Evolutionary conservation across 92 coral and sea anemone genomes (phyloP).

Genomic region (Epizoanthus illoricatus): DNA sequence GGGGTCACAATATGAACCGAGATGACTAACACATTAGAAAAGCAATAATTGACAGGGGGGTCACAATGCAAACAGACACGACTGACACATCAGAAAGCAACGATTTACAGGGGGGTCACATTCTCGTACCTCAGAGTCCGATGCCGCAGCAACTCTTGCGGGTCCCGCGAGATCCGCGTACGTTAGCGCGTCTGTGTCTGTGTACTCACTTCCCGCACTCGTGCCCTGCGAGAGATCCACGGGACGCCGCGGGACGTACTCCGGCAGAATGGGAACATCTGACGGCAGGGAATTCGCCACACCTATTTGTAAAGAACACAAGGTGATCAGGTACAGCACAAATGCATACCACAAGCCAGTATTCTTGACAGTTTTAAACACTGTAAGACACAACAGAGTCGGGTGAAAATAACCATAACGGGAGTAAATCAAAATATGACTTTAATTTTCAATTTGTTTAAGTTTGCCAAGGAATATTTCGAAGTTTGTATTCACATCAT

Average conservation of each 20-base stretch:
- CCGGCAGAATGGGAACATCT: constrained; percentile 54
- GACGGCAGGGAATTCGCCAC: constrained; percentile 53
- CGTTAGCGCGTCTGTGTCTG: constrained; percentile 88
- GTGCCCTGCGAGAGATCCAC: constrained; percentile 62
- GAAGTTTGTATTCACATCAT: no score
- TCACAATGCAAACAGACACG: background rate
- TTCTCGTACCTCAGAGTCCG: constrained; percentile 69
- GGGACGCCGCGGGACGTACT: constrained; percentile 58
- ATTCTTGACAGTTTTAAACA: no score
- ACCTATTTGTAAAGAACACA: constrained; percentile 21
- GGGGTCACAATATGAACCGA: background rate
- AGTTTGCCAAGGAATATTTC: no score
- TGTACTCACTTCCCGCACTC: constrained; percentile 74
- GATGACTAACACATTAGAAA: background rate
- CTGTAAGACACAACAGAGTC: background rate
- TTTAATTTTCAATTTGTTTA: no score
- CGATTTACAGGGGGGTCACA: background rate
- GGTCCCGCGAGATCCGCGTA: constrained; percentile 68
- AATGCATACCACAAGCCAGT: background rate
- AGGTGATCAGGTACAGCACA: background rate
- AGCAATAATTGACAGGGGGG: background rate
- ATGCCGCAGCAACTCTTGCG: constrained; percentile 36
- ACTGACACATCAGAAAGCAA: background rate
- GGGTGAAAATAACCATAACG: no score
- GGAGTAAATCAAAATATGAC: no score